Evolutionary conservation across 2,888 invertebrate genomes (phyloP).

Genomic region (Tachystola acroxantha): DNA sequence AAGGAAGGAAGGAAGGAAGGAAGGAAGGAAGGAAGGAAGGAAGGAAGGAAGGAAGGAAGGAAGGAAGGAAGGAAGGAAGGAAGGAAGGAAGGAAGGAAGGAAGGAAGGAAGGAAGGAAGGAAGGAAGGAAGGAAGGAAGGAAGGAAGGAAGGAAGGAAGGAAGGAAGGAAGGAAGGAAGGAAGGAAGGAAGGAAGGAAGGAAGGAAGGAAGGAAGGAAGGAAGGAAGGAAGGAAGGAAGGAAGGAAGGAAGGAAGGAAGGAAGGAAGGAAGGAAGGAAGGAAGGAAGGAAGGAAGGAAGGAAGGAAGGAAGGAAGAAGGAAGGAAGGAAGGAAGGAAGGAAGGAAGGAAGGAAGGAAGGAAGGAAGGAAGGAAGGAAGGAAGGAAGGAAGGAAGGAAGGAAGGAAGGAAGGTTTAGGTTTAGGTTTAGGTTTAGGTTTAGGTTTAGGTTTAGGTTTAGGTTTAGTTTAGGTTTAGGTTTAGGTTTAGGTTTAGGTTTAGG

Average conservation of each 20-base stretch:
- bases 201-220: conserved; percentile 1
- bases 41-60: conserved; percentile 1
- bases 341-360: conserved; percentile 1
- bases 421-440: too few species aligned
- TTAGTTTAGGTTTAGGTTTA: too few species aligned
- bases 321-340: conserved; percentile 1
- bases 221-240: conserved; percentile 1
- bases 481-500: too few species aligned
- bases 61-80: conserved; percentile 1
- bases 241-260: conserved; percentile 1
- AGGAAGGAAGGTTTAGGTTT: too few species aligned
- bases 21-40: conserved; percentile 1
- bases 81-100: conserved; percentile 1
- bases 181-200: conserved; percentile 1
- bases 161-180: background rate
- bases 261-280: conserved; percentile 1
- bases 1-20: conserved; percentile 1
- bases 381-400: conserved; percentile 1
- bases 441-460: too few species aligned
- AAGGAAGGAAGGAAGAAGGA: conserved; percentile 1
- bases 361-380: conserved; percentile 1
- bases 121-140: conserved; percentile 1
- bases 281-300: conserved; percentile 1
- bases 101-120: background rate
- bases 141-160: conserved; percentile 1